Base-by-base conservation (phyloP, 1,140 invertebrate species). In the Pissodes strobi region DNA sequence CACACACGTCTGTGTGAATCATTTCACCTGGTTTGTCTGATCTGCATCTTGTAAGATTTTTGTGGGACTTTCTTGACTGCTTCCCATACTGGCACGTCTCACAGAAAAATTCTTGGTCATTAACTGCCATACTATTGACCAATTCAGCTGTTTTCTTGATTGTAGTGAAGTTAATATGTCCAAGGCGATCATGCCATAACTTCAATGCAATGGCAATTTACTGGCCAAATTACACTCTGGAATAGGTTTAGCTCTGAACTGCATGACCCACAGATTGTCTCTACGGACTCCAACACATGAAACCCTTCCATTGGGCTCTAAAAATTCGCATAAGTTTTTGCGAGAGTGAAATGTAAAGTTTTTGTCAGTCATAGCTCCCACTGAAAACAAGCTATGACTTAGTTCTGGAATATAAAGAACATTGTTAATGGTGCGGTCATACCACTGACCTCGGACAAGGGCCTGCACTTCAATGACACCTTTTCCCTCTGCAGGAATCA, bases 111-210 rank as follows among this genome's bases (percentile, higher is more conserved):
- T n/a, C n/a, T n/a, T n/a, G n/a, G n/a, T n/a, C n/a, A n/a, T n/a
- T n/a, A n/a, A n/a, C n/a, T n/a, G n/a, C n/a, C n/a, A n/a, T n/a
- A n/a, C n/a, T n/a, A n/a, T n/a, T n/a, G n/a, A n/a, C n/a, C n/a
- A n/a, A n/a, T 45, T 45, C 51, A 56, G 18, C 34, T 15, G 15
- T 56, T 30, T 49, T 37, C n/a, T 53, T 30, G 19, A 13, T 13
- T 53, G 45, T 17, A 27, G 9, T 49, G 5, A 75, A 69, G 66
- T 78, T 80, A 55, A 80, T 75, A 67, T 80, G 78, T 1, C 70
- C 77, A 17, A 80, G 48, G 27, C 64, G 70, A 68, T 76, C 41
- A 63, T 79, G 76, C 74, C 79, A 80, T 38, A 70, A 61, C 38
- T 73, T 51, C 37, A 79, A 30, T n/a, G n/a, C n/a, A n/a, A n/a